Evolutionary conservation across 2,113 vertebrate genomes (phyloP), one percentile per base, ranked within the genome.

Genomic region (Sylvilagus bachmani): DNA sequence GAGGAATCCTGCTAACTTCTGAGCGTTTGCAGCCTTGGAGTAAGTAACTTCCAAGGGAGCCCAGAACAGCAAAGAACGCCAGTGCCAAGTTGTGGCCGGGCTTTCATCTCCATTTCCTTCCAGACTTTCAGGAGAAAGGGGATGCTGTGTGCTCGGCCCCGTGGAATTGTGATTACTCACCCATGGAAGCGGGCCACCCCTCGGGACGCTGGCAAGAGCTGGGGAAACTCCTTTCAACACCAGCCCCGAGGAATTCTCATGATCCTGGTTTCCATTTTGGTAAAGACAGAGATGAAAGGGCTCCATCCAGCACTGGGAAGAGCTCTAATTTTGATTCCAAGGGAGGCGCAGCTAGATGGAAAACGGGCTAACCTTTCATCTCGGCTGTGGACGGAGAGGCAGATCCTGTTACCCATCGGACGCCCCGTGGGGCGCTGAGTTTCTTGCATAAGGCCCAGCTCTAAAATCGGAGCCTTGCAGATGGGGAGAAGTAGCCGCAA

Each of bases 171-270:
- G 16, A 62, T 84, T 71, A 81, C 64, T 94, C 51, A 69, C n/a
- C 44, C 1, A 0, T 29, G 64, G 96, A 93, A 89, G 53, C 25
- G 85, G 89, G 55, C 78, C 58, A 36, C 58, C 78, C 38, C 64
- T 79, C 3, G 58, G 90, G 97, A 66, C 61, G 79, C 38, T 66
- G 62, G 74, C 80, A 67, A 67, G 38, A 79, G 49, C 79, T 1
- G 77, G 58, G 67, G 79, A 94, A 87, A 93, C 95, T 55, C 84
- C 75, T 97, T 96, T 94, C 85, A 96, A n/a, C 67, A 66, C 85
- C 29, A 75, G 79, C 55, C 49, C 71, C 1, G 3, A 83, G 94
- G 89, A 87, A 95, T 44, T 31, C 44, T 19, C 1, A 27, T 58
- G 80, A n/a, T 84, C 66, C 70, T 89, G 78, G 69, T 49, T 80